Evolutionary conservation across 2,113 vertebrate species (phyloP).

Genomic region (Raja brachyura): DNA sequence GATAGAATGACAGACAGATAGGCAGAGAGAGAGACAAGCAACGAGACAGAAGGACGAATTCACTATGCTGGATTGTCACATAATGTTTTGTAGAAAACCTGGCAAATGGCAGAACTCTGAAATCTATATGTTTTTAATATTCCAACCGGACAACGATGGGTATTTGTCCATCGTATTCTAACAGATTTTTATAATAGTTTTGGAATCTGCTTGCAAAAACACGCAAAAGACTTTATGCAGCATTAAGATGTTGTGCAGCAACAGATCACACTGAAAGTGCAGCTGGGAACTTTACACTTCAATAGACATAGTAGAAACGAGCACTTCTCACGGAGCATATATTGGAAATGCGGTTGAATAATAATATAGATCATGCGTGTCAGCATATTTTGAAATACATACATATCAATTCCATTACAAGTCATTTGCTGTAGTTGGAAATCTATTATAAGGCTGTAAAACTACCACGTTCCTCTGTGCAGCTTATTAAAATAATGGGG

Average conservation of each 20-base stretch:
- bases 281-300: no score
- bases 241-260: background rate
- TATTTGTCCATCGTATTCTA: background rate
- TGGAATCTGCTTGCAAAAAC: background rate
- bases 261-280: background rate
- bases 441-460: background rate
- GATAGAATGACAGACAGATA: no score
- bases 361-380: background rate
- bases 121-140: background rate
- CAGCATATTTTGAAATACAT: background rate
- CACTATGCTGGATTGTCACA: no score
- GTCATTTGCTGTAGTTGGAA: background rate
- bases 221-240: background rate
- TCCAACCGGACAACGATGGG: no score
- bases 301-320: background rate
- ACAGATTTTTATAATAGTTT: background rate
- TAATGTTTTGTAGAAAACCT: background rate
- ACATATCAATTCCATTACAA: slow-evolving; percentile 6
- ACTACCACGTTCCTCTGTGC: background rate
- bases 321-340: background rate
- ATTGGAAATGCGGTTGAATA: background rate
- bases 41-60: no score
- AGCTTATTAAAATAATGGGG: background rate
- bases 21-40: background rate
- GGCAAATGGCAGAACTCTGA: background rate